Evolutionary conservation across 2,888 invertebrate species (phyloP).

Genomic region (Corbicula japonica): DNA sequence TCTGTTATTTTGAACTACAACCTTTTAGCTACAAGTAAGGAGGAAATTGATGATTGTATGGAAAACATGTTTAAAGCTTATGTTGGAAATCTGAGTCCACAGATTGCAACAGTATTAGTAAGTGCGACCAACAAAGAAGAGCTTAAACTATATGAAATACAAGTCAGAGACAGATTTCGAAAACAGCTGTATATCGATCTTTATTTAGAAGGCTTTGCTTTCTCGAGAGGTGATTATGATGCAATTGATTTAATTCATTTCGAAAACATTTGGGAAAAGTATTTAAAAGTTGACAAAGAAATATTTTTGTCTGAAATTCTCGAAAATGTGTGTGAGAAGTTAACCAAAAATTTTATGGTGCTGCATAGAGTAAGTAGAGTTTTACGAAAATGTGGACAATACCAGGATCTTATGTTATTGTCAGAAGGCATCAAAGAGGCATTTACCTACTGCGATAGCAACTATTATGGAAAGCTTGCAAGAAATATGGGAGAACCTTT

Average conservation of each 20-base stretch:
- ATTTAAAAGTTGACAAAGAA: constrained; percentile 68
- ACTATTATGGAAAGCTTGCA: constrained; percentile 75
- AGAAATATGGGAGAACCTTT: constrained; percentile 74
- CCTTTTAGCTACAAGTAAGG: constrained; percentile 71
- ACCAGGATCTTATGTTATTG: constrained; percentile 82
- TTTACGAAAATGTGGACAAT: constrained; percentile 82
- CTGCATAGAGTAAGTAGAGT: constrained; percentile 80
- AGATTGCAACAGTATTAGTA: constrained; percentile 76
- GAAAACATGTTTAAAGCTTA: constrained; percentile 79
- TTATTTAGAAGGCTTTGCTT: constrained; percentile 75
- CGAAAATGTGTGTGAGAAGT: constrained; percentile 76
- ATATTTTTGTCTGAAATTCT: constrained; percentile 74
- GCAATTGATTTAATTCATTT: constrained; percentile 70
- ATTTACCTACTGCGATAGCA: constrained; percentile 76
- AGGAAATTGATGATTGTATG: constrained; percentile 78
- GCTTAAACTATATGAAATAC: constrained; percentile 74
- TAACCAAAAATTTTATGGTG: constrained; percentile 79
- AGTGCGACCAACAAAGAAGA: constrained; percentile 77
- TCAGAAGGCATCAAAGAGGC: constrained; percentile 78
- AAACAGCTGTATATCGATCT: constrained; percentile 75
- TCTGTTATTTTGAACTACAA: constrained; percentile 76
- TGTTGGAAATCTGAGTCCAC: constrained; percentile 75
- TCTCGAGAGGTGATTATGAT: constrained; percentile 67
- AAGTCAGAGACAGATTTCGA: constrained; percentile 75
- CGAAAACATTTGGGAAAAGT: constrained; percentile 75